Conservation (phyloP, 2,797 vertebrate species). For the Botia kubotai region DNA sequence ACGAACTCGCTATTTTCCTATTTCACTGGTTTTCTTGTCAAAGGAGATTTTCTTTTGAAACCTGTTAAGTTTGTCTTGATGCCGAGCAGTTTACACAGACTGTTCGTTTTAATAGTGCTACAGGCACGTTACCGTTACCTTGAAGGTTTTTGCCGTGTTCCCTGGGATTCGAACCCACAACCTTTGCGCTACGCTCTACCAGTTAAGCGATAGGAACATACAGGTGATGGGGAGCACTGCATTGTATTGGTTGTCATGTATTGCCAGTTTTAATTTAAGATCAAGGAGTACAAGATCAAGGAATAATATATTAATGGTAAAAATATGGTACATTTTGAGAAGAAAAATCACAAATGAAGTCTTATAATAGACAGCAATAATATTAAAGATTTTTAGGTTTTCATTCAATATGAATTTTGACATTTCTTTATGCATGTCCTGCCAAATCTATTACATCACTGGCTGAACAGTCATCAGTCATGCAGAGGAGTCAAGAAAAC, state of each 20-base stretch:
- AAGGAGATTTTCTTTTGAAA: neutral
- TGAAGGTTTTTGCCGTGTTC: neutral
- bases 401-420: neutral
- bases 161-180: too few relatives aligned
- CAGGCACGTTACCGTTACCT: neutral
- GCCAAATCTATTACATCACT: constrained; percentile 13
- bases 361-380: too few relatives aligned
- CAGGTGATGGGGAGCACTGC: too few relatives aligned
- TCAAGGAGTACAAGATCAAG: too few relatives aligned
- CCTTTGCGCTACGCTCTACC: too few relatives aligned
- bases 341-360: too few relatives aligned
- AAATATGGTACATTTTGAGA: too few relatives aligned
- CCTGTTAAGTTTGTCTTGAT: neutral
- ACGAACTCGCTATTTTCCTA: neutral
- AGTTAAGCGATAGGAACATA: too few relatives aligned
- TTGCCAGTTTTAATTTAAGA: too few relatives aligned
- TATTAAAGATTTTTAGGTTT: too few relatives aligned
- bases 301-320: too few relatives aligned
- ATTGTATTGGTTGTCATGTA: too few relatives aligned
- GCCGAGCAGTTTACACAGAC: neutral
- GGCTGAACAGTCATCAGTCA: constrained; percentile 4
- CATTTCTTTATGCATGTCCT: neutral
- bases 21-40: neutral
- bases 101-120: neutral
- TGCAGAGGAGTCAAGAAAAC: neutral